Percentiles rank a stretch among this genome's conserved stretches.
Conservation (phyloP, 2,113 vertebrate genomes). For the Peromyscus maniculatus region DNA sequence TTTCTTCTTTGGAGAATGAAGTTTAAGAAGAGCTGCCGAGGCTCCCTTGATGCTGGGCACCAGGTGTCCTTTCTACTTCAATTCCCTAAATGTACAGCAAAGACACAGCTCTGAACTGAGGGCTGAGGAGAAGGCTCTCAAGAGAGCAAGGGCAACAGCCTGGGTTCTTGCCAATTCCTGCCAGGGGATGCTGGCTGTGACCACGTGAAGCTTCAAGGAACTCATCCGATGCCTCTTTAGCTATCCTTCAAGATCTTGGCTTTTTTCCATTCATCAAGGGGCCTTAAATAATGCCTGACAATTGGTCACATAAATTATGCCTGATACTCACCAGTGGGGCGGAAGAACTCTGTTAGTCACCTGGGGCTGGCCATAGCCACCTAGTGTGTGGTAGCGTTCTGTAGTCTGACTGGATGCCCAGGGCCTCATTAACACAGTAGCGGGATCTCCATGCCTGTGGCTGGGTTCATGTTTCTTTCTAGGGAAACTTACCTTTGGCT, state of each 20-base stretch:
- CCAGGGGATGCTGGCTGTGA: not conserved
- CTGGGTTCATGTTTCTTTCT: not conserved
- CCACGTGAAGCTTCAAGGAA: not conserved
- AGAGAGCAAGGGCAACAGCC: not conserved
- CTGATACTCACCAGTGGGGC: not conserved
- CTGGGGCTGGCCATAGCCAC: not conserved
- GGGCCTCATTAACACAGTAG: not conserved
- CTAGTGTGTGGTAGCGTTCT: not conserved
- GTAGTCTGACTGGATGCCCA: not conserved
- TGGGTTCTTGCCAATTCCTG: not conserved
- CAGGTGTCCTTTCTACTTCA: not conserved
- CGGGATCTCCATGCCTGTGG: not conserved
- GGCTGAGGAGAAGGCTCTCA: not conserved
- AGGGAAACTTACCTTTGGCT: constrained; percentile 16
- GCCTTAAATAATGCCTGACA: not conserved
- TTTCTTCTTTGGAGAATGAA: not conserved
- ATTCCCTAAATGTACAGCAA: not conserved
- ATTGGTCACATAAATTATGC: not conserved
- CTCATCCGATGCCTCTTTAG: not conserved
- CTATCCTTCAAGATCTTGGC: not conserved
- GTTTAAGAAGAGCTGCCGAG: not conserved
- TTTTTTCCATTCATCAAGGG: not conserved
- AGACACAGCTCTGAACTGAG: not conserved
- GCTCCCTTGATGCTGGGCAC: not conserved
- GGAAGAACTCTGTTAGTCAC: not conserved